Percentiles rank a stretch among this genome's conserved stretches.
Evolutionary conservation across 2,113 vertebrate species (phyloP).

Genomic region (Variabilichromis moorii): DNA sequence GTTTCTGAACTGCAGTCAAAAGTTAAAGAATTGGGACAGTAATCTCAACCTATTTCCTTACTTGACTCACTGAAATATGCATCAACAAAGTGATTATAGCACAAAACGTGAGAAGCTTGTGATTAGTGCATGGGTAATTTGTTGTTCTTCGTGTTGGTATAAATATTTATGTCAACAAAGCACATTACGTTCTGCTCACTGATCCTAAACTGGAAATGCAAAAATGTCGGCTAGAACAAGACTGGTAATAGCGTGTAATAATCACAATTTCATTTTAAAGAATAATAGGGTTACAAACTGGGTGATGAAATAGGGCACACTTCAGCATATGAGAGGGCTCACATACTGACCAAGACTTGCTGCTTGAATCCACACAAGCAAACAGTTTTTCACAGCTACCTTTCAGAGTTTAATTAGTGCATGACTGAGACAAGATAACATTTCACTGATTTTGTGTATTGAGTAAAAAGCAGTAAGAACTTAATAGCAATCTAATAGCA

Average conservation of each 20-base stretch:
- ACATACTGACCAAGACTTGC: background rate
- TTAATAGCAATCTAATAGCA: background rate
- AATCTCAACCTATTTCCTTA: conserved; percentile 4
- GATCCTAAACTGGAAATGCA: background rate
- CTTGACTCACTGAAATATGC: background rate
- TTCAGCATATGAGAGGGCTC: background rate
- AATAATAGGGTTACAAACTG: background rate
- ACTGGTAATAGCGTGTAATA: background rate
- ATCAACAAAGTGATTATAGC: background rate
- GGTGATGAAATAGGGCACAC: background rate
- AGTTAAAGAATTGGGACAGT: conserved; percentile 29
- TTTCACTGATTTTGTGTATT: conserved; percentile 4
- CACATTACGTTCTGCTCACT: background rate
- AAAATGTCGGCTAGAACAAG: background rate
- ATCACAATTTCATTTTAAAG: background rate
- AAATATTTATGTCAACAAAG: background rate
- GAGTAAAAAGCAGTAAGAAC: background rate
- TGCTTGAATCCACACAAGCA: background rate
- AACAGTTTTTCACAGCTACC: background rate
- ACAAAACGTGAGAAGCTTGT: background rate
- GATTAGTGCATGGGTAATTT: background rate
- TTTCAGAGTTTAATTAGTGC: conserved; percentile 19
- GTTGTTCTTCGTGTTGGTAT: background rate
- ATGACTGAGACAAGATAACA: conserved; percentile 5
- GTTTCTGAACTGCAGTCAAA: conserved; percentile 36